Base-by-base conservation (phyloP, 2,797 vertebrate genomes). In the Typhlichthys eigenmanni region DNA sequence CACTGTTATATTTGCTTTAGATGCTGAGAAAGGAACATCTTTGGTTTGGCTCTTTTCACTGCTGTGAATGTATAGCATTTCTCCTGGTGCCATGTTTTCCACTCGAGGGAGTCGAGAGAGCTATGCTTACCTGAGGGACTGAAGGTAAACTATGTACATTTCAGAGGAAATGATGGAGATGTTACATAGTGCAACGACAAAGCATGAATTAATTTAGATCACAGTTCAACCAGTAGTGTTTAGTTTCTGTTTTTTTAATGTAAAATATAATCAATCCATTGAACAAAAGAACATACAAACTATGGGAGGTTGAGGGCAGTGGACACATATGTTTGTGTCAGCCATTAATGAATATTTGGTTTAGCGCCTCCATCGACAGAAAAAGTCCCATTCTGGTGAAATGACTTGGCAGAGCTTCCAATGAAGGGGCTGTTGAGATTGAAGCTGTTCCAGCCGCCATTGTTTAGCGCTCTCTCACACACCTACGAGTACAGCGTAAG, bases 341-440 rank as follows among this genome's bases (percentile, higher is more conserved):
- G 68, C 75, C 61, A 71, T 88, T 85, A 81, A 82, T 87, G 65
- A 83, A 82, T 81, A 79, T 85, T 89, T 88, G 84, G 84, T 65
- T 56, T 68, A 79, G 87, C 81, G 76, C 69, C 76, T 73, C 62
- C 5, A 75, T 56, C 64, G 72, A 65, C 70, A 73, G 66, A 80
- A 81, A 38, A 54, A 77, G 80, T 63, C 71, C 84, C 72, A 78
- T 84, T 89, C 75, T 83, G 75, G 38, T 81, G 68, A 89, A 90
- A 87, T 89, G 79, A 85, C 84, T 88, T 87, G 78, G 83, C 75
- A 84, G 75, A 87, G 82, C 83, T 76, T 88, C 79, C 67, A 74
- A 88, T 87, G 83, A 78, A 89, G 86, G 75, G 85, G 86, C 85
- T 90, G 87, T 89, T 92, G 88, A 91, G 81, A 79, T 87, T 83